Evolutionary conservation across 2,888 invertebrate species (phyloP), one percentile per base, ranked within the genome.

Genomic region (Sericinus montela): DNA sequence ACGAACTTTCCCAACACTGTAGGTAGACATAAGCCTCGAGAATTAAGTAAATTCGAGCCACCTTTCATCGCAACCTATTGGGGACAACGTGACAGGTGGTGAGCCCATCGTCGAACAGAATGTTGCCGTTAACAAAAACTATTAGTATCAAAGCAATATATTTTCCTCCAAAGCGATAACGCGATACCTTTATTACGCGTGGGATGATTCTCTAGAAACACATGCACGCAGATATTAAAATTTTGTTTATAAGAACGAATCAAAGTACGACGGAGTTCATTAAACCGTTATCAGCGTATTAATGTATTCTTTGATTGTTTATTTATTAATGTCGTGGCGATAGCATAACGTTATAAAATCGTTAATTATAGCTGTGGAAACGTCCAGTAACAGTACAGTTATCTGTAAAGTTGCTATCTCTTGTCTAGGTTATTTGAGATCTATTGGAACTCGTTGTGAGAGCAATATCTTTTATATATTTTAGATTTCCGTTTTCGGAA

Each of bases 301-400:
- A 80, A 82, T 83, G 76, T 82, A 73, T 84, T 83, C 81, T 76
- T 70, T 78, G 85, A 87, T 86, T 86, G 80, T 85, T 75, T 76
- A 63, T 70, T 79, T 86, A 87, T 86, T 81, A 65, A 50, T 54
- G 59, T 55, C 55, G 45, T 14, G 23, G 51, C 57, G 80, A 80
- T 82, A 80, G 34, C 49, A 40, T 43, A 19, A 35, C 35, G 39
- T 32, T 30, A 48, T 51, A 42, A 50, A 38, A 48, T 46, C 51
- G 44, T 53, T 53, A 54, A 49, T 54, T 55, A 55, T 56, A 49
- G 52, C 43, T 47, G 45, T 55, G 54, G 57, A 54, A 53, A 55
- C 36, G 39, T 52, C 45, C 51, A 49, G 34, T 30, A 15, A 30
- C 34, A 10, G 23, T 30, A 25, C 14, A 32, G 10, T 32, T 32